A percentile compares a stretch with the other conserved stretches of the same genome.
Evolutionary conservation across 2,888 invertebrate species (phyloP).

Genomic region (Eupithecia exiguata): DNA sequence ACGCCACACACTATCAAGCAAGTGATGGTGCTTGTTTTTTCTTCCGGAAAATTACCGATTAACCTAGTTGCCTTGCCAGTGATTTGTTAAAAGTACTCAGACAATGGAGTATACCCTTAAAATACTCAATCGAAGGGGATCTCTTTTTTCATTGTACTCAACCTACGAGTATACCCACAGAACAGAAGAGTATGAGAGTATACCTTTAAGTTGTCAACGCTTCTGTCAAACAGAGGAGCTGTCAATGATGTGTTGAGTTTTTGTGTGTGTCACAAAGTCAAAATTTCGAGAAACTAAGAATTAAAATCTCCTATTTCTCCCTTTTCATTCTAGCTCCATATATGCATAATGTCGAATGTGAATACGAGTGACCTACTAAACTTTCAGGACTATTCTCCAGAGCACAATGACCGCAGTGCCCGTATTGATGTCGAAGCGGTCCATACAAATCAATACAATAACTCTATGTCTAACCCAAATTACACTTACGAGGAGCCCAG

Average conservation of each 20-base stretch:
- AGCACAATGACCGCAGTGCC: constrained; percentile 83
- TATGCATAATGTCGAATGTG: constrained; percentile 67
- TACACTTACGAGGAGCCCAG: constrained; percentile 72
- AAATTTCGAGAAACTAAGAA: background rate
- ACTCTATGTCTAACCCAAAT: constrained; percentile 71
- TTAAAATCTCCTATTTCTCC: background rate
- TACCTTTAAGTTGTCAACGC: too few relatives aligned
- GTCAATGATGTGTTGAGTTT: constrained; percentile 1
- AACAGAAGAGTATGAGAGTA: too few relatives aligned
- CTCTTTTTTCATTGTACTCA: too few relatives aligned
- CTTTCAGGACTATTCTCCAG: constrained; percentile 89
- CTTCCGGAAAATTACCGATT: background rate
- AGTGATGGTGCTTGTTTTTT: background rate
- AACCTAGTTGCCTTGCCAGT: too few relatives aligned
- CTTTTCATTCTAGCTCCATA: background rate
- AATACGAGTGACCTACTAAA: constrained; percentile 86
- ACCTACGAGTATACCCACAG: too few relatives aligned
- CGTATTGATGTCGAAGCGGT: constrained; percentile 86
- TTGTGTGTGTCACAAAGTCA: background rate
- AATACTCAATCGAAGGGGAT: too few relatives aligned
- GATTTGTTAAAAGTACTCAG: too few relatives aligned
- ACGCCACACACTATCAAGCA: background rate
- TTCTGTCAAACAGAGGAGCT: too few relatives aligned
- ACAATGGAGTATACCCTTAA: too few relatives aligned
- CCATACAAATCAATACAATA: constrained; percentile 78